Conservation (phyloP, 2,797 vertebrate genomes). For the Falco naumanni region DNA sequence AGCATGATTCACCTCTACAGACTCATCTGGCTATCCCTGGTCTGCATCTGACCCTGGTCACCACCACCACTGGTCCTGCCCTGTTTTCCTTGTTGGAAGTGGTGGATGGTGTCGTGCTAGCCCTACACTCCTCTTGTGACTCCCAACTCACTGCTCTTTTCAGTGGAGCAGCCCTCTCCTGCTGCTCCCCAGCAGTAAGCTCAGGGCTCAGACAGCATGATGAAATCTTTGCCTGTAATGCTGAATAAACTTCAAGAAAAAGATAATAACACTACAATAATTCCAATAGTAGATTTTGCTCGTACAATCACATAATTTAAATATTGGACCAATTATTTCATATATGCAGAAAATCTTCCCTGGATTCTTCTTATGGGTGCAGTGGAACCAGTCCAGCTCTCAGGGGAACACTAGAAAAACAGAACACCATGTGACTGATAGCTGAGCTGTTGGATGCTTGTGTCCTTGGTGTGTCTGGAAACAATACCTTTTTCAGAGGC, state of each 20-base stretch:
- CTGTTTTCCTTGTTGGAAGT: background rate
- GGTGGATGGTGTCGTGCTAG: background rate
- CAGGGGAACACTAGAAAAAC: background rate
- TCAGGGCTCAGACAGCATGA: background rate
- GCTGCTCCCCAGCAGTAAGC: background rate
- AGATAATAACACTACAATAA: background rate
- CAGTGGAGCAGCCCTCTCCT: rapidly evolving
- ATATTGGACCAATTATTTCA: background rate
- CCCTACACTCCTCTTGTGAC: background rate
- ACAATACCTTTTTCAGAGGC: background rate
- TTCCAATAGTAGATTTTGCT: background rate
- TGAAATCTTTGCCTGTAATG: background rate
- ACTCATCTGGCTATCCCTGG: background rate
- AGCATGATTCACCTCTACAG: background rate
- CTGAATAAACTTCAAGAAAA: background rate
- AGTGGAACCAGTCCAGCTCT: background rate
- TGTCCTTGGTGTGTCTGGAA: background rate
- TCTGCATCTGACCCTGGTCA: background rate
- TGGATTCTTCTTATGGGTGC: background rate
- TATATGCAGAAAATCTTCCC: background rate
- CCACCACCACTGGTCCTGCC: background rate
- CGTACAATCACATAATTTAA: background rate
- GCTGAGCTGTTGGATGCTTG: background rate
- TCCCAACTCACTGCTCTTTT: rapidly evolving
- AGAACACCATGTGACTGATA: background rate